Evolutionary conservation across 2,113 vertebrate species (phyloP).

Genomic region (Xenopus borealis): DNA sequence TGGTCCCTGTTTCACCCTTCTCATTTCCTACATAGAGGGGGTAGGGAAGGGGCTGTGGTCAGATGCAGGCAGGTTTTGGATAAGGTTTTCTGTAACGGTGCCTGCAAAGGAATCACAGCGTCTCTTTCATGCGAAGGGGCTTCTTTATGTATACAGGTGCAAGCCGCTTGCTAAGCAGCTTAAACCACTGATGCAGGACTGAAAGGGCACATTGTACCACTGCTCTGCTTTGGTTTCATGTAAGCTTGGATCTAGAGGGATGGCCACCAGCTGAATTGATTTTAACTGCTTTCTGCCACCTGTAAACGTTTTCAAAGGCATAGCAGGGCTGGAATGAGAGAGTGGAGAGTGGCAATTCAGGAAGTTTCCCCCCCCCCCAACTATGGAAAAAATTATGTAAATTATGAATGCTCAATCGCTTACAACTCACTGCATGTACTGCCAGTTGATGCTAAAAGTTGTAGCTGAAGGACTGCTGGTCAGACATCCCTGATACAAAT

Average conservation of each 20-base stretch:
- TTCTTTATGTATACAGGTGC: slow-evolving; percentile 40
- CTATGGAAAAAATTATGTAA: no score
- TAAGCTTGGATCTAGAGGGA: background rate
- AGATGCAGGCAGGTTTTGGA: slow-evolving; percentile 10
- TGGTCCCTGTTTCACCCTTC: slow-evolving; percentile 27
- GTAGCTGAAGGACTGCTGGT: no score
- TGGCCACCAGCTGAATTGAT: slow-evolving; percentile 26
- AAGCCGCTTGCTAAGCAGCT: slow-evolving; percentile 9
- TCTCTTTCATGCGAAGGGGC: slow-evolving; percentile 26
- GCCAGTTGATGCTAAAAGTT: no score
- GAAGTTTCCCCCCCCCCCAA: no score
- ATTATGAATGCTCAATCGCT: no score
- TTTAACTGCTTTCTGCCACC: background rate
- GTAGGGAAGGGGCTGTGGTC: slow-evolving; percentile 8
- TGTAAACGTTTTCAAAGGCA: background rate
- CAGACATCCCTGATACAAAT: no score
- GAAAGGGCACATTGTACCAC: slow-evolving; percentile 18
- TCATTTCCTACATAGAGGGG: slow-evolving; percentile 25
- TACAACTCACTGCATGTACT: no score
- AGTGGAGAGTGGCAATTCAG: background rate
- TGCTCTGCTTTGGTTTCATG: slow-evolving; percentile 1
- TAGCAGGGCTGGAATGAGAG: background rate
- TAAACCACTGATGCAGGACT: background rate
- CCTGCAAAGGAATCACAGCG: slow-evolving; percentile 1
- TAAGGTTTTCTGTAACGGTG: slow-evolving; percentile 8